phyloP scores from a whole-genome alignment of 2,888 invertebrate genomes.

The Netelia melanura region DNA sequence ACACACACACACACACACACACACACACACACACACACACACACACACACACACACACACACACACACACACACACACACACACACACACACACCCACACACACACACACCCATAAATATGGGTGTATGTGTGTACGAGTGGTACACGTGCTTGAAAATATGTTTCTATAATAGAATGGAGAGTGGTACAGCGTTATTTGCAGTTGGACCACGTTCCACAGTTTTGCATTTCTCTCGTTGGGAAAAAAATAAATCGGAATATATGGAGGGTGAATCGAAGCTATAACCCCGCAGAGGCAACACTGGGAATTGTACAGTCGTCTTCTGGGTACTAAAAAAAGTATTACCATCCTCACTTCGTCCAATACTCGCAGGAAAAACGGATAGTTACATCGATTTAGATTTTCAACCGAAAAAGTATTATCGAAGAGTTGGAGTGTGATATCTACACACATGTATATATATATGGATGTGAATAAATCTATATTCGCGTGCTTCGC shows the following conservation, averaged over 20 bases:
- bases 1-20: neutral
- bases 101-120: neutral
- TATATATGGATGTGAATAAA: neutral
- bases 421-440: slow-evolving; percentile 24
- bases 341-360: slow-evolving; percentile 45
- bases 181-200: neutral
- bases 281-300: neutral
- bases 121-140: neutral
- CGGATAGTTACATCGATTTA: slow-evolving; percentile 41
- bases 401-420: slow-evolving; percentile 22
- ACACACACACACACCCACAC: no score
- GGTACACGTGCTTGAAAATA: neutral
- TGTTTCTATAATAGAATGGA: neutral
- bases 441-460: neutral
- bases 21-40: neutral
- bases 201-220: slow-evolving; percentile 3
- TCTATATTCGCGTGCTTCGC: neutral
- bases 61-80: neutral
- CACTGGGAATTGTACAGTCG: neutral
- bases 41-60: neutral
- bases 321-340: slow-evolving; percentile 10
- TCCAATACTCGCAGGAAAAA: slow-evolving; percentile 39
- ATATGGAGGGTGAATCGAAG: neutral
- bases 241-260: neutral
- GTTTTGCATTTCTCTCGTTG: slow-evolving; percentile 32